These are phyloP conservation scores for Pionites leucogaster DNA, from an alignment of 2,113 vertebrate species.

Conservation along the genomic window DNA sequence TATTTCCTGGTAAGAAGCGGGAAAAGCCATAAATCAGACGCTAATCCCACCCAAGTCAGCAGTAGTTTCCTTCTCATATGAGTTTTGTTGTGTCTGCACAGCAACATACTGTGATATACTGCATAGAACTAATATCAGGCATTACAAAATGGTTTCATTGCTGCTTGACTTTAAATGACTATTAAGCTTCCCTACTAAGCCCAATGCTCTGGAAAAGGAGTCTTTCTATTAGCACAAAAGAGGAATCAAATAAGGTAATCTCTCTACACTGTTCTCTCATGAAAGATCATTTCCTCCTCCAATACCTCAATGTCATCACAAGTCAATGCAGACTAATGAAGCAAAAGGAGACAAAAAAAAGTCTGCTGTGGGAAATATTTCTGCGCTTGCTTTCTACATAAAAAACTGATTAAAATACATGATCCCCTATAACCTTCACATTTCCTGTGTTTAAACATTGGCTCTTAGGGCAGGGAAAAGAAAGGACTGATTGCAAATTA, in stretches of 20 bases:
- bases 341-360: background rate
- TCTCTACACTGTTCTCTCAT: background rate
- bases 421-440: conserved; percentile 73
- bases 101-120: background rate
- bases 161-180: background rate
- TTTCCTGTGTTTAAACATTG: conserved; percentile 72
- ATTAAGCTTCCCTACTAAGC: background rate
- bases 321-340: conserved; percentile 46
- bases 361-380: conserved; percentile 18
- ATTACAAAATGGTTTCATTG: background rate
- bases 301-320: conserved; percentile 42
- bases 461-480: conserved; percentile 37
- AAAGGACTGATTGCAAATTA: conserved; percentile 77
- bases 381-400: conserved; percentile 11
- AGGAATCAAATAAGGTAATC: conserved; percentile 9
- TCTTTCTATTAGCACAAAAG: background rate
- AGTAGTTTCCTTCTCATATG: background rate
- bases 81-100: background rate
- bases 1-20: background rate
- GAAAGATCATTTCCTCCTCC: conserved; percentile 25
- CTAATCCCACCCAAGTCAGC: background rate
- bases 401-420: conserved; percentile 77
- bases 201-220: background rate
- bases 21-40: background rate
- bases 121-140: background rate